Base-by-base conservation (phyloP, 2,888 invertebrate species). In the Busseola fusca region DNA sequence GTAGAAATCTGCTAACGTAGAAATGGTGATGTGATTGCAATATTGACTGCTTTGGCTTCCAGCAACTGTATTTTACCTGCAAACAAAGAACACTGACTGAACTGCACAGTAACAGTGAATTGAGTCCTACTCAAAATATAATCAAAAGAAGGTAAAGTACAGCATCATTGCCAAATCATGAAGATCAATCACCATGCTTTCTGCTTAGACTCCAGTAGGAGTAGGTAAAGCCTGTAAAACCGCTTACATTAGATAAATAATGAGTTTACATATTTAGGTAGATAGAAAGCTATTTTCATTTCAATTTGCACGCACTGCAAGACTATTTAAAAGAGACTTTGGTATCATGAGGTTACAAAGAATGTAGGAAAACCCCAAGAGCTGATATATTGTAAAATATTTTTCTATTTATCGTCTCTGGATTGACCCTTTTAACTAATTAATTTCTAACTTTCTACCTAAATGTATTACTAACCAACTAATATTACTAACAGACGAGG, bases 401-500 rank as follows among this genome's bases (percentile, higher is more conserved):
- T 0, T 48, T 34, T 30, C n/a, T 52, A 42, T 56, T 9, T 12
- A n/a, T 62, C 12, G 0, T 48, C 16, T 0, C 62, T 67, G 57
- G 30, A 59, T 56, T 30, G 42, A 74, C 57, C 62, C 52, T 48
- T 9, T 40, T 27, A 37, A 52, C 16, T 50, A 52, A 37, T 48
- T 60, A 62, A 14, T 27, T 34, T 65, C 50, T 74, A 59, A 67
- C 40, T n/a, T 42, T 54, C 16, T 42, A 12, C 34, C 10, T 12
- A 0, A 25, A 48, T 75, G 50, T 80, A 50, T 64, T 79, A 89
- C 87, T 89, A 90, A 91, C 84, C 81, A 30, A 89, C 86, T 90
- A 91, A 91, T 85, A 86, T 91, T 89, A 84, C 85, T 96, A 96
- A 85, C 97, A 98, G 98, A 98, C 96, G 98, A 98, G 92, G 97